Evolutionary conservation across 1,140 invertebrate genomes (phyloP), one percentile per base, ranked within the genome.

Genomic region (Papilio machaon): DNA sequence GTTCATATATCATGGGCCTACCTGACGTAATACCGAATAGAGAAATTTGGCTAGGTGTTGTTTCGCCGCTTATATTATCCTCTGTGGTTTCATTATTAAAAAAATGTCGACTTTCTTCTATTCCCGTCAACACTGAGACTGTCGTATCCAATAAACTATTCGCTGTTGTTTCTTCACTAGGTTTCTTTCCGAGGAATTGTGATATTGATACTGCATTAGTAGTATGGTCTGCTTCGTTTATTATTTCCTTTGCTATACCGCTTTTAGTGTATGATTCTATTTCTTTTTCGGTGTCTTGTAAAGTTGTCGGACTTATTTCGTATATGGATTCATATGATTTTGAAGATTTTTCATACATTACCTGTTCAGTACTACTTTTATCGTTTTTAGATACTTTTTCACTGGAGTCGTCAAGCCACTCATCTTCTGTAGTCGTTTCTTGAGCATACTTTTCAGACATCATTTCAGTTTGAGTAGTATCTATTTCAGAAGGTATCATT

Each of bases 321-420:
- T 80, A 54, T 58, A 79, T 49, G 81, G 87, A 83, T 19, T 89
- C 83, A 81, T 89, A 84, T 43, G 84, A 79, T 84, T 89, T 91
- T 43, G 91, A 91, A 9, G 90, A 89, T 80, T 89, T 89, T 80
- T 84, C 80, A 80, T 90, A 87, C 43, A 88, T 84, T 49, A 85
- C 81, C 46, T 80, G 60, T 47, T 81, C 73, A 70, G 76, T 52
- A 64, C 43, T 74, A 9, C 19, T 80, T 19, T 11, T 75, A 35
- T 70, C 46, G 67, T 60, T 70, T 58, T 80, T 82, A 49, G 76
- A 70, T 79, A 60, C 58, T 83, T 80, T 83, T 64, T 83, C 81
- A 79, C 83, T 84, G 19, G 77, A 30, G 80, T 86, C 80, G 83
- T 92, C 85, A 35, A 92, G 82, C 91, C 89, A 91, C 64, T 89